Base-by-base conservation (phyloP, 2,113 vertebrate species). In the Oncorhynchus kisutch region DNA sequence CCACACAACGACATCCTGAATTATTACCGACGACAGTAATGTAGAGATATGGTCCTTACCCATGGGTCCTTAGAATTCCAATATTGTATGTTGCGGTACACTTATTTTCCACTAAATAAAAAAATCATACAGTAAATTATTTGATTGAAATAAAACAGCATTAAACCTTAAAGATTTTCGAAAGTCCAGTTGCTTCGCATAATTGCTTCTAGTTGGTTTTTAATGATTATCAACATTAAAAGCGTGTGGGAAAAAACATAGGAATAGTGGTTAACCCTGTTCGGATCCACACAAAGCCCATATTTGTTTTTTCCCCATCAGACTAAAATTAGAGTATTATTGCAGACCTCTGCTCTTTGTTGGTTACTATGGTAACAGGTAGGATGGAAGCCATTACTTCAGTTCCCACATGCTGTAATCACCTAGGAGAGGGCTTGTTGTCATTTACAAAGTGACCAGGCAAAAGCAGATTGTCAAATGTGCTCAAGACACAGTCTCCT, bases 381-480 rank as follows among this genome's bases (percentile, higher is more conserved):
- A 65, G 24, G 48, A 65, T 77, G 27, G 72, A 72, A 72, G 73
- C 60, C 70, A 78, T 73, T 31, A 34, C 77, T 76, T 81, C 75
- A 76, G 78, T 74, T 69, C 75, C 72, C 22, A 24, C 72, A 70
- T 71, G 67, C 73, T 60, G 74, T 49, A 68, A 70, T 84, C 81
- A 71, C 68, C 65, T 76, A 29, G 59, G 67, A 65, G 49, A 27
- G 67, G 48, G 76, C 24, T 69, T 72, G 79, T 74, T 80, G 57
- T 71, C 62, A 57, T 65, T 48, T 70, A 20, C 16, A 11, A 67
- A 76, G 29, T 72, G 62, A 74, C 75, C 78, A 59, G 67, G 67
- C n/a, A 45, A 20, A 70, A 62, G 69, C 69, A 73, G 85, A 89
- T 88, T 88, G 87, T 90, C 86, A 71, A 57, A 4, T 34, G 59